Conservation (phyloP, 1,140 invertebrate species). For the Lepidostoma basale region DNA sequence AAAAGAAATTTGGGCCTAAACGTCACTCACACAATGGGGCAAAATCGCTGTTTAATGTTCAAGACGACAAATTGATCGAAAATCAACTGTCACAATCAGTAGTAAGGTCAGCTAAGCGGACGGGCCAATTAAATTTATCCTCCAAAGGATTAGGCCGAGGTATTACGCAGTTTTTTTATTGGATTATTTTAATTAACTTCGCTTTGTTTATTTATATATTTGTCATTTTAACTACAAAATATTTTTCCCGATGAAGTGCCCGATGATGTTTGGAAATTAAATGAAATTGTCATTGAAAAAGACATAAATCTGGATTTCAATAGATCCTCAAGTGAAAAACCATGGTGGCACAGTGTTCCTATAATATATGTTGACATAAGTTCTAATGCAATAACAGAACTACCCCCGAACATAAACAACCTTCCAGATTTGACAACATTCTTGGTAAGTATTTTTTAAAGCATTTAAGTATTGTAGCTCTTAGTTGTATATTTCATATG, state of each 20-base stretch:
- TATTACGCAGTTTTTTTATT: slow-evolving; percentile 53
- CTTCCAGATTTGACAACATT: slow-evolving; percentile 70
- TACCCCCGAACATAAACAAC: slow-evolving; percentile 73
- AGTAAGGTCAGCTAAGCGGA: slow-evolving; percentile 77
- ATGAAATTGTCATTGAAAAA: slow-evolving; percentile 70
- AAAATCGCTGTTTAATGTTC: slow-evolving; percentile 69
- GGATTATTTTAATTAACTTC: background rate
- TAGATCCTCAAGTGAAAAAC: slow-evolving; percentile 64
- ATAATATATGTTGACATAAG: slow-evolving; percentile 81
- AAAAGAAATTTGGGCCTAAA: slow-evolving; percentile 9
- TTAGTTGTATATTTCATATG: no score
- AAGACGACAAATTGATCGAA: slow-evolving; percentile 70
- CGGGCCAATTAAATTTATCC: slow-evolving; percentile 79
- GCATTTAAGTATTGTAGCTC: background rate
- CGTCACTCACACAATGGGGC: background rate
- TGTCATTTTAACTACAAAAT: slow-evolving; percentile 17
- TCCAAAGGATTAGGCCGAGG: slow-evolving; percentile 74
- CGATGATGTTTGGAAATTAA: slow-evolving; percentile 79
- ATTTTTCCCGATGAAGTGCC: slow-evolving; percentile 74
- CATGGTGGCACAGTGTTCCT: slow-evolving; percentile 87
- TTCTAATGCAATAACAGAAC: slow-evolving; percentile 71
- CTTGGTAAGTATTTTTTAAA: slow-evolving; percentile 50
- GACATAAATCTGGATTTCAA: slow-evolving; percentile 71
- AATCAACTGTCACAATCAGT: slow-evolving; percentile 69
- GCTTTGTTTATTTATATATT: background rate